These are phyloP conservation scores for Eurytoma californica DNA, from an alignment of 2,888 invertebrate species.

Conservation along the genomic window DNA sequence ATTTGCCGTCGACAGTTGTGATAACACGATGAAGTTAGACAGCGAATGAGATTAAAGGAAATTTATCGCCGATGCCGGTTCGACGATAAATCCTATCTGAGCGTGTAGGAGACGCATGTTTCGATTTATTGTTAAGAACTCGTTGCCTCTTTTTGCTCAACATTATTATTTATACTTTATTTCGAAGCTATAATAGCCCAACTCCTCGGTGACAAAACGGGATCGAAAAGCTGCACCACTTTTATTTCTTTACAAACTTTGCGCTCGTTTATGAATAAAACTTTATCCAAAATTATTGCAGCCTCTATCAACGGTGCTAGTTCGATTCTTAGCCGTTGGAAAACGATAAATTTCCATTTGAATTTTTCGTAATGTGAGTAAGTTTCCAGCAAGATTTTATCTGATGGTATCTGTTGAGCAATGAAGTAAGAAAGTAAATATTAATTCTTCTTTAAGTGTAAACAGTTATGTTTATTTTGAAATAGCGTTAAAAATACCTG, in stretches of 20 bases:
- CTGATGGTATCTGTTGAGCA: conserved; percentile 70
- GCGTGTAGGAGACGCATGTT: too few species aligned
- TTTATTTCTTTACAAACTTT: conserved; percentile 77
- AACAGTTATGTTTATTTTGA: background rate
- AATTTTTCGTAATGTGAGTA: conserved; percentile 73
- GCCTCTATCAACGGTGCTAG: conserved; percentile 89
- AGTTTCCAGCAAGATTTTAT: conserved; percentile 74
- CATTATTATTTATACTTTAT: conserved; percentile 24
- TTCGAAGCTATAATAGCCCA: conserved; percentile 81
- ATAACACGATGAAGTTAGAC: conserved; percentile 9
- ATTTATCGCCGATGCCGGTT: conserved; percentile 36
- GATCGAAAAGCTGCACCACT: conserved; percentile 89
- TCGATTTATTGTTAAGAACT: too few species aligned
- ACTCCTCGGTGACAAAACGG: conserved; percentile 88
- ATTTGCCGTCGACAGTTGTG: conserved; percentile 15
- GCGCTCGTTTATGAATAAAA: conserved; percentile 85
- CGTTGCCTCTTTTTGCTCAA: background rate
- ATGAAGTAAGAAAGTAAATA: background rate
- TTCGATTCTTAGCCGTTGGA: conserved; percentile 86
- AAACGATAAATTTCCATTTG: conserved; percentile 81
- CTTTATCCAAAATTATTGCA: conserved; percentile 87
- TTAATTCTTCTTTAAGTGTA: background rate
- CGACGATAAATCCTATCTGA: conserved; percentile 27
- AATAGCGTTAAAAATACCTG: conserved; percentile 29
- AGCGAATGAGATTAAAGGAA: conserved; percentile 17